phyloP scores from a whole-genome alignment of 2,113 vertebrate species.

The Leptobrachium leishanense region DNA sequence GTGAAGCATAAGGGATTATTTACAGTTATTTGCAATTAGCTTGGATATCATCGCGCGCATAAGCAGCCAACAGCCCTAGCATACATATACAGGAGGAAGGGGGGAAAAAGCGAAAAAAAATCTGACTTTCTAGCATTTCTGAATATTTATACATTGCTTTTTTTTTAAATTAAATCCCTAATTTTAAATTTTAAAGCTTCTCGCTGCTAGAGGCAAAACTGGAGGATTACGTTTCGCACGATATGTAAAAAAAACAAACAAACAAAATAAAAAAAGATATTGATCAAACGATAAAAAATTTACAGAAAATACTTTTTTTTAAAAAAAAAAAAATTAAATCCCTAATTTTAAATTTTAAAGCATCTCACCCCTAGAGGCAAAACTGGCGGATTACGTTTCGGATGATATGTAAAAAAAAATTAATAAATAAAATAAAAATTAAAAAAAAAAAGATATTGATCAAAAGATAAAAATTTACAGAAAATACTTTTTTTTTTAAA shows the following conservation, averaged over 20 bases:
- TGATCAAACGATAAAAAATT: too few species aligned
- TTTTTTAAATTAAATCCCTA: constrained; percentile 10
- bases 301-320: too few species aligned
- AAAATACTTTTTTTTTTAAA: background rate
- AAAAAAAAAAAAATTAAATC: too few species aligned
- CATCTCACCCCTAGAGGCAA: too few species aligned
- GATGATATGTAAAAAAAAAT: too few species aligned
- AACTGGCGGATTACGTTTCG: too few species aligned
- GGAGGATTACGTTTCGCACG: too few species aligned
- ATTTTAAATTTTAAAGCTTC: background rate
- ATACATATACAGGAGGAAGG: background rate
- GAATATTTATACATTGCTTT: constrained; percentile 50
- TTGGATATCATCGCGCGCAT: constrained; percentile 35
- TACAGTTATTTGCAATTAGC: constrained; percentile 40
- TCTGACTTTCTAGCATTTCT: constrained; percentile 12
- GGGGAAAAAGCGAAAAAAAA: background rate
- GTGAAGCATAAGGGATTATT: constrained; percentile 43
- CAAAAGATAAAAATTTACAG: background rate
- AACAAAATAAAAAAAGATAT: too few species aligned
- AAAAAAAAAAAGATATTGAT: background rate
- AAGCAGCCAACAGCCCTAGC: constrained; percentile 13
- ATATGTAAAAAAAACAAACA: too few species aligned
- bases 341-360: too few species aligned
- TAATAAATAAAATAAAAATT: background rate
- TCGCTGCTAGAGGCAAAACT: background rate